phyloP scores from a whole-genome alignment of 2,888 invertebrate species.

The Notodonta dromedarius region DNA sequence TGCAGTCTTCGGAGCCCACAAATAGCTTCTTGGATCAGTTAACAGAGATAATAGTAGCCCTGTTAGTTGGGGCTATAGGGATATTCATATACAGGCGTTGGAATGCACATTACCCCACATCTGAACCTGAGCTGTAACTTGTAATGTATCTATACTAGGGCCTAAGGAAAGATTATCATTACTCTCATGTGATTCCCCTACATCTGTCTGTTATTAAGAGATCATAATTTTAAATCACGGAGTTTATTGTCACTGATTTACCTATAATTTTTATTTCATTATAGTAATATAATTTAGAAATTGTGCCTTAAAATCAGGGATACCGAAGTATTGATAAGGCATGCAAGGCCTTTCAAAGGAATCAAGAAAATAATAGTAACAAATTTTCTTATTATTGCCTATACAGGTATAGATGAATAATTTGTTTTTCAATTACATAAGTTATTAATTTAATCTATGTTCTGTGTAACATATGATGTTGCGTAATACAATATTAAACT shows the following conservation, averaged over 20 bases:
- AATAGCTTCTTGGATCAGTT: constrained; percentile 73
- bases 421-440: too few relatives aligned
- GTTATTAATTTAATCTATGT: too few relatives aligned
- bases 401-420: neutral
- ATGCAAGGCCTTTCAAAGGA: neutral
- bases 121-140: constrained; percentile 64
- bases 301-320: constrained; percentile 44
- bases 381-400: neutral
- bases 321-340: constrained; percentile 19
- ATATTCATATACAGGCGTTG: constrained; percentile 78
- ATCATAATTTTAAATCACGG: constrained; percentile 21
- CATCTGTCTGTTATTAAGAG: constrained; percentile 26
- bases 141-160: constrained; percentile 26
- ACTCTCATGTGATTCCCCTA: neutral
- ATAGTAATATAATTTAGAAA: constrained; percentile 30
- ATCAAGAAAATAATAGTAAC: neutral
- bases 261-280: constrained; percentile 14
- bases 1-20: constrained; percentile 69
- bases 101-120: constrained; percentile 56
- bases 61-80: constrained; percentile 72
- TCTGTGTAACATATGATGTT: too few relatives aligned
- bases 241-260: constrained; percentile 19
- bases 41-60: constrained; percentile 71
- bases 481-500: too few relatives aligned
- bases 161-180: constrained; percentile 33